Percentiles rank a stretch among this genome's conserved stretches.
These are phyloP conservation scores for Drosophila arawakana DNA, from an alignment of 1,140 invertebrate genomes.

Conservation along the genomic window DNA sequence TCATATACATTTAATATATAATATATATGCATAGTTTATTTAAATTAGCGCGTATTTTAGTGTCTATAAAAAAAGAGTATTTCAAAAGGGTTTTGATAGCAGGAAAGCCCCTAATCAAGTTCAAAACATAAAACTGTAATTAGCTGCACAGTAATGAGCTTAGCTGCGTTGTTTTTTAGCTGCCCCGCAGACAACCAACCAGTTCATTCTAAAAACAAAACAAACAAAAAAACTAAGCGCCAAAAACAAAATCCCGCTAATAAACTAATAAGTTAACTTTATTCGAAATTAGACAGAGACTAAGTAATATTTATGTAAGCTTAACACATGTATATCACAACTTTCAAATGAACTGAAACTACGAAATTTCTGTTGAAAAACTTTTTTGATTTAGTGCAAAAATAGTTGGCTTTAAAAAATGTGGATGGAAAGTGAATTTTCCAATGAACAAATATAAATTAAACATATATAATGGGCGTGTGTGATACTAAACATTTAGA, in stretches of 20 bases:
- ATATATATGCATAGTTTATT: conserved; percentile 21
- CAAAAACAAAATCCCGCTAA: conserved; percentile 10
- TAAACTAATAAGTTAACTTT: conserved; percentile 45
- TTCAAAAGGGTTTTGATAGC: conserved; percentile 18
- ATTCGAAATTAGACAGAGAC: conserved; percentile 52
- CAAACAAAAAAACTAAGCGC: conserved; percentile 1
- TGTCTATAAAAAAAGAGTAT: conserved; percentile 33
- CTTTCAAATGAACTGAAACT: conserved; percentile 66
- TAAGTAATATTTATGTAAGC: conserved; percentile 51
- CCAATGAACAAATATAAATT: conserved; percentile 22
- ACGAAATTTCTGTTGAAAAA: conserved; percentile 24
- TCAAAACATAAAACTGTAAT: conserved; percentile 49
- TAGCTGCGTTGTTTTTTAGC: conserved; percentile 60
- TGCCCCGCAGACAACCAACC: conserved; percentile 40
- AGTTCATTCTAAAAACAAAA: conserved; percentile 41
- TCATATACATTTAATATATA: conserved; percentile 7
- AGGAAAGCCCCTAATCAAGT: not conserved
- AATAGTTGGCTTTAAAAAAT: conserved; percentile 27
- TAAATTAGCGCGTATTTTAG: conserved; percentile 33
- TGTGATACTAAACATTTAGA: conserved; percentile 80
- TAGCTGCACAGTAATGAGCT: conserved; percentile 71
- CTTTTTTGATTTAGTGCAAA: conserved; percentile 53
- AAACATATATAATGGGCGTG: conserved; percentile 60
- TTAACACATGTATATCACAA: conserved; percentile 51
- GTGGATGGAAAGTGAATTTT: not conserved